Conservation (phyloP, 1,140 invertebrate genomes). For the Heliconius himera region DNA sequence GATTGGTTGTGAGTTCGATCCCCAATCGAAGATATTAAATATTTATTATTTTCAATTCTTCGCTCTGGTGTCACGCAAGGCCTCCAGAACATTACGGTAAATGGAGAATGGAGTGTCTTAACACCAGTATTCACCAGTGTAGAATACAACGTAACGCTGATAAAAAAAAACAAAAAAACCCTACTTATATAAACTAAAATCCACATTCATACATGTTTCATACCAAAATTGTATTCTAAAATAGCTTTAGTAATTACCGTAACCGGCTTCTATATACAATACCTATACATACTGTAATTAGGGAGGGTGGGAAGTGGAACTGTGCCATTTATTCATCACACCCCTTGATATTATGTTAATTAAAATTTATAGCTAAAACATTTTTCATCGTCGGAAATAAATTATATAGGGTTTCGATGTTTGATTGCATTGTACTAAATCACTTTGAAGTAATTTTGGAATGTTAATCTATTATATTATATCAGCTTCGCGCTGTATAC, state of each 20-base stretch:
- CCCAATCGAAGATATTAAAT: too few relatives aligned
- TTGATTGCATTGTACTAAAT: background rate
- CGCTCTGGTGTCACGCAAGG: too few relatives aligned
- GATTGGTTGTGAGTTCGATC: too few relatives aligned
- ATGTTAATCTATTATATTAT: background rate
- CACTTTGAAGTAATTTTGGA: background rate
- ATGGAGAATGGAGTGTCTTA: background rate
- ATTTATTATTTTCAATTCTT: background rate
- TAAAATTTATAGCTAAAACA: slow-evolving; percentile 31
- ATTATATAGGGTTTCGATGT: slow-evolving; percentile 19
- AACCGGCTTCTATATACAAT: slow-evolving; percentile 5
- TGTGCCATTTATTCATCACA: slow-evolving; percentile 26
- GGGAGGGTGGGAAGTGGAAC: background rate
- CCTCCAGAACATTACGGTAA: background rate
- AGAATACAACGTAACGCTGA: too few relatives aligned
- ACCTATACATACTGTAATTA: slow-evolving; percentile 8
- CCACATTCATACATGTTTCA: background rate
- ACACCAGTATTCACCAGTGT: background rate
- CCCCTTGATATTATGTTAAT: slow-evolving; percentile 28
- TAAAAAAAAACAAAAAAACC: background rate
- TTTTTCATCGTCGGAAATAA: slow-evolving; percentile 23
- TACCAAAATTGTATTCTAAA: slow-evolving; percentile 4
- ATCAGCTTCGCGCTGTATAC: too few relatives aligned
- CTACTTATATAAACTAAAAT: background rate
- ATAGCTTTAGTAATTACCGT: slow-evolving; percentile 13